Base-by-base conservation (phyloP, 1,140 invertebrate genomes). In the Habropoda laboriosa region DNA sequence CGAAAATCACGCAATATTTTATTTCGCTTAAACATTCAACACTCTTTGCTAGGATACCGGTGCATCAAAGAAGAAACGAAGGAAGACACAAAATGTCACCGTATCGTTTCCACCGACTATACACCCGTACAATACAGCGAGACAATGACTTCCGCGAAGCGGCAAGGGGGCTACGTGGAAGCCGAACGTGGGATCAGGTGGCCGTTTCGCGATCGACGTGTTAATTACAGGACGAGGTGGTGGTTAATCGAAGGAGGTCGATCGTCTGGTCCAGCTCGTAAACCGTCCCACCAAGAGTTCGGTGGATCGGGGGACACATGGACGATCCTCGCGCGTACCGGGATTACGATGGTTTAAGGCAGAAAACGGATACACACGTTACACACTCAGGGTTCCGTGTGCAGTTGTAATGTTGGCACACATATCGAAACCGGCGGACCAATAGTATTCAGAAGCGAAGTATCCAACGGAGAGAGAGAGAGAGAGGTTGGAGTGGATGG, bases 161-260 rank as follows among this genome's bases (percentile, higher is more conserved):
- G 40, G 40, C 5, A 6, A 51, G 42, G 38, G 7, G n/a, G 13
- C 13, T 42, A 38, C 24, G 32, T 35, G 45, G 49, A 66, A 47
- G 12, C 3, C 6, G 55, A 40, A 32, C 24, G 42, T 21, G 66
- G 58, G 42, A 71, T 80, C 71, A 76, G 51, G 60, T 63, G 72
- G 64, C n/a, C 35, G 53, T 16, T 38, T 21, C 40, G 63, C 79
- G 80, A 70, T 66, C 77, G 73, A 86, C 73, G 83, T 86, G 83
- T 86, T 86, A 86, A 86, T 86, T 86, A 80, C 83, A 70, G 66
- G 42, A 32, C 51, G 74, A 38, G 53, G 58, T 27, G 51, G 72
- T 38, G 60, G 10, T 85, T 86, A 86, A 86, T 86, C 85, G 70
- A 86, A 80, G 45, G 77, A 70, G 84, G 83, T 80, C 85, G 76